phyloP scores from a whole-genome alignment of 2,113 vertebrate genomes.

The Pelvicachromis taeniatus region DNA sequence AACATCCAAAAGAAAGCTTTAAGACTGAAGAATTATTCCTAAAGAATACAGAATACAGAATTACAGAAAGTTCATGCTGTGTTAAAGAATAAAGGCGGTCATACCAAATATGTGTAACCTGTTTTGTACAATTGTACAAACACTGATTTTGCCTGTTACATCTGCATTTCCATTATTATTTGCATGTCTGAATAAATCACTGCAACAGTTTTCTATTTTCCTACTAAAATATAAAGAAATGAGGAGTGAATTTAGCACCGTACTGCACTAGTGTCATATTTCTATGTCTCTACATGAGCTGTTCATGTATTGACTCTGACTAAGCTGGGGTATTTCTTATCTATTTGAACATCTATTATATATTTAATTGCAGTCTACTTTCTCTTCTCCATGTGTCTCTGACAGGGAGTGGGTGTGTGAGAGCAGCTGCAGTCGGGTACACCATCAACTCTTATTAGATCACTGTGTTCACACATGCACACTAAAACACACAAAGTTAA shows the following conservation, averaged over 20 bases:
- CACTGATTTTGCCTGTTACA: neutral
- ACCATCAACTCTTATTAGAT: constrained; percentile 61
- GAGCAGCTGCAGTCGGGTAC: constrained; percentile 62
- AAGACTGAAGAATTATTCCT: neutral
- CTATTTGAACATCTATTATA: constrained; percentile 51
- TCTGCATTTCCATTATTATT: neutral
- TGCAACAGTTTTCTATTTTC: neutral
- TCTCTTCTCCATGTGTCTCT: constrained; percentile 25
- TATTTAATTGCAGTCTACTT: constrained; percentile 50
- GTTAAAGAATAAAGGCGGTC: neutral
- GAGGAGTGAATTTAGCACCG: neutral
- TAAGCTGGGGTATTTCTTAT: neutral
- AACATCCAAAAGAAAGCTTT: neutral
- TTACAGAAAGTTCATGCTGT: neutral
- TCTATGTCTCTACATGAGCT: neutral
- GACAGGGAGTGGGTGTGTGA: constrained; percentile 62
- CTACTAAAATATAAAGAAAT: neutral
- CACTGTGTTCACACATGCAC: constrained; percentile 21
- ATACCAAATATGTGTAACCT: neutral
- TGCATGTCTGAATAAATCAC: neutral
- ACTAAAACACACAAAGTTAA: constrained; percentile 12
- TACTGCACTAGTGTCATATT: neutral
- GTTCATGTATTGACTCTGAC: neutral
- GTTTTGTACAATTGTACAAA: neutral
- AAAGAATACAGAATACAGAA: too few relatives aligned